phyloP scores from a whole-genome alignment of 2,113 vertebrate species.

The Lasiurus cinereus region DNA sequence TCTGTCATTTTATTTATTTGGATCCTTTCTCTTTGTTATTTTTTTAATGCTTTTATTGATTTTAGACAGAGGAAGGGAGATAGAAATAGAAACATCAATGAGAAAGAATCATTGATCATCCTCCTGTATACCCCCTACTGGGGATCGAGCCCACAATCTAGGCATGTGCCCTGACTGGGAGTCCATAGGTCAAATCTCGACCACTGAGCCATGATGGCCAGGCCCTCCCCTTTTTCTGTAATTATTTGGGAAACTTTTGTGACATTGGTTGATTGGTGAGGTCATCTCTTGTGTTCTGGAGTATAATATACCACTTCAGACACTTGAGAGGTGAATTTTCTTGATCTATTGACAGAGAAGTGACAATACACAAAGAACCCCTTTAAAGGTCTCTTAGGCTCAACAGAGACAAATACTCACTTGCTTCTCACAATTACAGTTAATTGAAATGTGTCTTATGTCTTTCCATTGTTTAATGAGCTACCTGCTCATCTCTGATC shows the following conservation, averaged over 20 bases:
- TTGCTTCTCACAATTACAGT: conserved; percentile 13
- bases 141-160: too few relatives aligned
- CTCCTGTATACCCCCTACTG: too few relatives aligned
- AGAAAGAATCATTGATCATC: too few relatives aligned
- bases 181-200: too few relatives aligned
- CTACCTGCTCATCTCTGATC: conserved; percentile 51
- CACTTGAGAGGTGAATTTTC: conserved; percentile 46
- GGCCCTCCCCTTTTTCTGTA: neutral
- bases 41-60: too few relatives aligned
- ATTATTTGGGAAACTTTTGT: conserved; percentile 61
- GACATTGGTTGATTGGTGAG: conserved; percentile 22
- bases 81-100: too few relatives aligned
- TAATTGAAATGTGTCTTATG: conserved; percentile 57
- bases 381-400: conserved; percentile 21
- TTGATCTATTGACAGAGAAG: conserved; percentile 50
- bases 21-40: too few relatives aligned
- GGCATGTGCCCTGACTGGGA: too few relatives aligned
- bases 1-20: too few relatives aligned
- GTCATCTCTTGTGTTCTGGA: conserved; percentile 53
- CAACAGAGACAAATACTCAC: neutral
- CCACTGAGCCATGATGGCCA: too few relatives aligned
- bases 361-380: conserved; percentile 32
- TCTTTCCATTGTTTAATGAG: conserved; percentile 61
- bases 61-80: too few relatives aligned
- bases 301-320: conserved; percentile 49